phyloP scores from a whole-genome alignment of 2,113 vertebrate species.

The Callopanchax toddi region DNA sequence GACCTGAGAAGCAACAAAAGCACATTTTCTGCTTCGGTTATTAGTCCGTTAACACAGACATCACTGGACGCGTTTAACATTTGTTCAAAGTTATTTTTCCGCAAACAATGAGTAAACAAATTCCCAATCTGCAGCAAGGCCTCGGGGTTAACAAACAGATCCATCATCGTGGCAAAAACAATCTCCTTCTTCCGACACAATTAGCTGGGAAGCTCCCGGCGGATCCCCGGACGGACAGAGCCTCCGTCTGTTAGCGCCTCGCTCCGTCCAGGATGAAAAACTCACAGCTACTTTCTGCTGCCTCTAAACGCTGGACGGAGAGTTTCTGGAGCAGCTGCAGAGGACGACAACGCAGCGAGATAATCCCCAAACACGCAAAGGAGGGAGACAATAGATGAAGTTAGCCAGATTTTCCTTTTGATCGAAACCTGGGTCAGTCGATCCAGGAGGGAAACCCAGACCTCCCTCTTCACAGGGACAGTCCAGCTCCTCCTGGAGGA shows the following conservation, averaged over 20 bases:
- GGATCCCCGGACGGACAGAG: constrained; percentile 33
- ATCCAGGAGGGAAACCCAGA: neutral
- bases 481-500: no score
- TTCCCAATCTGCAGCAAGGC: constrained; percentile 48
- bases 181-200: constrained; percentile 50
- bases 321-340: neutral
- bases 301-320: neutral
- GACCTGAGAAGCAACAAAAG: neutral
- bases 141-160: constrained; percentile 59
- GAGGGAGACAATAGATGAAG: neutral
- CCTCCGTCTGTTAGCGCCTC: constrained; percentile 44
- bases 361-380: neutral
- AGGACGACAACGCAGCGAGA: neutral
- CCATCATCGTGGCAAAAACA: constrained; percentile 47
- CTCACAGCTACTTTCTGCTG: neutral
- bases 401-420: neutral
- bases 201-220: constrained; percentile 49
- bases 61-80: neutral
- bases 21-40: neutral
- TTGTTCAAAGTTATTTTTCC: constrained; percentile 19
- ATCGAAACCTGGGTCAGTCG: neutral
- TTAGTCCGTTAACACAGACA: neutral
- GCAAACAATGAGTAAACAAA: constrained; percentile 21
- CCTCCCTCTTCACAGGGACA: no score
- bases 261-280: constrained; percentile 16